Evolutionary conservation across 2,113 vertebrate species (phyloP).

Genomic region (Cygnus buccinator): DNA sequence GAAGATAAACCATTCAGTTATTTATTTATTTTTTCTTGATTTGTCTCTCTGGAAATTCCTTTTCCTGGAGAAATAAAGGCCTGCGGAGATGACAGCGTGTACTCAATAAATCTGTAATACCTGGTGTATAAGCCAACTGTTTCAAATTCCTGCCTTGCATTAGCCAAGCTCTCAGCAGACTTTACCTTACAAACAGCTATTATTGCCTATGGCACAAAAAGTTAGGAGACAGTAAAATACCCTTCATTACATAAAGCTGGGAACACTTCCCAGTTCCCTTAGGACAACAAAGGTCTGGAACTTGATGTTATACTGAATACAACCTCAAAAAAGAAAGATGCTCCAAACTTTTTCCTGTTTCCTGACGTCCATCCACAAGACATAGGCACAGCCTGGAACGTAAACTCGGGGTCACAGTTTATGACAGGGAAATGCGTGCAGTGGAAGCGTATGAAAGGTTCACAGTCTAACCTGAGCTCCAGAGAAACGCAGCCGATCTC

Average conservation of each 20-base stretch:
- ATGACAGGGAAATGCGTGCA: neutral
- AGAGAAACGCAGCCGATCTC: slow-evolving; percentile 8
- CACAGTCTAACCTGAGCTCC: neutral
- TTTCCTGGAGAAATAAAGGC: neutral
- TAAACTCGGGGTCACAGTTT: neutral
- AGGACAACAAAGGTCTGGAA: neutral
- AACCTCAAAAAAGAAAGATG: neutral
- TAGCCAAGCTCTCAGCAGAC: neutral
- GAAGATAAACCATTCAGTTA: neutral
- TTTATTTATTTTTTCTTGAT: neutral
- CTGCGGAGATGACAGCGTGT: neutral
- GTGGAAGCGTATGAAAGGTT: neutral
- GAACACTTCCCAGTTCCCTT: neutral
- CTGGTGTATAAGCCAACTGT: neutral
- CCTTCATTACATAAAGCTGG: neutral
- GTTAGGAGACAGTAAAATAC: neutral
- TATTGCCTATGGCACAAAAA: neutral
- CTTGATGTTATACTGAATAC: neutral
- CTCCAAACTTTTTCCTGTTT: neutral
- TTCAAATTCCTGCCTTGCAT: neutral
- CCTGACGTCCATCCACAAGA: neutral
- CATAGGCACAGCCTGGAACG: neutral
- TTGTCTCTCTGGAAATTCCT: neutral
- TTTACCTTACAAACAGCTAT: neutral
- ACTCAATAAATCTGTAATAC: neutral